phyloP scores from a whole-genome alignment of 2,797 vertebrate species.

The Eremophila alpestris region DNA sequence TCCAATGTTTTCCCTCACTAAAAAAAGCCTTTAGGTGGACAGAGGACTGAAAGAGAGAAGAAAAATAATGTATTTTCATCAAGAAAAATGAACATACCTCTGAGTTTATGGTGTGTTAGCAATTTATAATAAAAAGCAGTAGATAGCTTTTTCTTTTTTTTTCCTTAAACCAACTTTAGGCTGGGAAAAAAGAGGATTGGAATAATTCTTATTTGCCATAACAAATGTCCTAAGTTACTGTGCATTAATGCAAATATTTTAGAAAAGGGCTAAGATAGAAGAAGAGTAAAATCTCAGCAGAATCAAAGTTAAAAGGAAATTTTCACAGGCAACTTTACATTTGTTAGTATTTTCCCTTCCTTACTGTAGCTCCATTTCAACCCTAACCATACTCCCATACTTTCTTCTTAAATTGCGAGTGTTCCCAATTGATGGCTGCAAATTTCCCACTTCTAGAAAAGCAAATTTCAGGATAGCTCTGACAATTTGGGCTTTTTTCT shows the following conservation, averaged over 20 bases:
- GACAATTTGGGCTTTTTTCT: background rate
- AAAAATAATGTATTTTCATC: background rate
- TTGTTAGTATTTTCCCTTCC: background rate
- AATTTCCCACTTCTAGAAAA: background rate
- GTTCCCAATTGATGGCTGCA: background rate
- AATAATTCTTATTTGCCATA: background rate
- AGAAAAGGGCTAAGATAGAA: background rate
- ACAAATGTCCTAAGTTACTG: background rate
- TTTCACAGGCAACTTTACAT: background rate
- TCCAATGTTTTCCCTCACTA: background rate
- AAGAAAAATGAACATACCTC: background rate
- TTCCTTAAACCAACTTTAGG: background rate
- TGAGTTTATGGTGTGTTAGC: background rate
- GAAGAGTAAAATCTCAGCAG: background rate
- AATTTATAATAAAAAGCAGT: background rate
- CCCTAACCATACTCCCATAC: background rate
- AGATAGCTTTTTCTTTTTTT: background rate
- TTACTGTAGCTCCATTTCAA: background rate
- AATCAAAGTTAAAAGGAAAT: background rate
- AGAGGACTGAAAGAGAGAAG: background rate
- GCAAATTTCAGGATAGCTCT: background rate
- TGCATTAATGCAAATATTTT: background rate
- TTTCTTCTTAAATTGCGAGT: background rate
- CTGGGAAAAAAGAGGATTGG: background rate
- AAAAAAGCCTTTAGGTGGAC: background rate